Evolutionary conservation across 2,113 vertebrate genomes (phyloP).

Genomic region (Nipponia nippon): DNA sequence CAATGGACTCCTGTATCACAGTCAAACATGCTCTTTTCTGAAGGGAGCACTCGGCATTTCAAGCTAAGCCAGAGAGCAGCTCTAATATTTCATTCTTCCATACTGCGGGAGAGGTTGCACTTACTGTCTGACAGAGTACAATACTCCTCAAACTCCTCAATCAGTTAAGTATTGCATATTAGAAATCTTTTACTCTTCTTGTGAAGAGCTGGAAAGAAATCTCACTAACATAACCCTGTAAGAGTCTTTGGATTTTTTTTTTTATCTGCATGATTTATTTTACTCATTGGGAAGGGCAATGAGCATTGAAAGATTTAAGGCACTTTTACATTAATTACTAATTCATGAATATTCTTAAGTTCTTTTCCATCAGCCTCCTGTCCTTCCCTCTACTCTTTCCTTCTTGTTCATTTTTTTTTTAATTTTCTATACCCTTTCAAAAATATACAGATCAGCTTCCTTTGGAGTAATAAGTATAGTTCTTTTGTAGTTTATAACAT

Average conservation of each 20-base stretch:
- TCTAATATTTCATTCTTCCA: conserved; percentile 25
- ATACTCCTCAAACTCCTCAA: conserved; percentile 56
- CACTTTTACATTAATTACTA: conserved; percentile 25
- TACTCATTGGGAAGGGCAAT: conserved; percentile 19
- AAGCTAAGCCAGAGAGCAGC: conserved; percentile 24
- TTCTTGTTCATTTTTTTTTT: background rate
- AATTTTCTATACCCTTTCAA: background rate
- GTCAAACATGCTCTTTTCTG: background rate
- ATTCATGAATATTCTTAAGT: background rate
- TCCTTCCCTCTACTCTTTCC: background rate
- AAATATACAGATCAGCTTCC: background rate
- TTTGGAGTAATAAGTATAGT: background rate
- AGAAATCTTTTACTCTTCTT: background rate
- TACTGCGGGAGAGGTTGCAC: background rate
- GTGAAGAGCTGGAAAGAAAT: conserved; percentile 46
- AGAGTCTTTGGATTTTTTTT: background rate
- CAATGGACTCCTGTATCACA: background rate
- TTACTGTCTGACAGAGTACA: conserved; percentile 42
- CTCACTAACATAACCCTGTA: background rate
- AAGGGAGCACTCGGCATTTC: conserved; percentile 1
- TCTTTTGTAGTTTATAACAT: background rate
- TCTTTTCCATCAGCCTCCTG: background rate
- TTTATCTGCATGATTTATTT: conserved; percentile 27
- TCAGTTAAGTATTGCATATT: conserved; percentile 39
- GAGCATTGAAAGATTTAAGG: background rate